Base-by-base conservation (phyloP, 2,113 vertebrate genomes). In the Morone chrysops region DNA sequence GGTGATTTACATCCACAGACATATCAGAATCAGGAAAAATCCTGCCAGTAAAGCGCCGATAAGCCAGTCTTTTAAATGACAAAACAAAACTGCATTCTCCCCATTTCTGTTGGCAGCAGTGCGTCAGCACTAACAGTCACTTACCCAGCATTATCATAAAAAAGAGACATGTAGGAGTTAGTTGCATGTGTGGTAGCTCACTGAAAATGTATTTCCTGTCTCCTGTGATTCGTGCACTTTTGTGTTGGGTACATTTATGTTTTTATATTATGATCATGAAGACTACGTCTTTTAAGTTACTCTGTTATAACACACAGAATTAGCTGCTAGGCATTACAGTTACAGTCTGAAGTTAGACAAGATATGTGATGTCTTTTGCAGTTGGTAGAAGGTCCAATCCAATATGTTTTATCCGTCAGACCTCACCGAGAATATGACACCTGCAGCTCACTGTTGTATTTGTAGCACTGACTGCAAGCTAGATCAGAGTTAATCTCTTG, bases 391-490 rank as follows among this genome's bases (percentile, higher is more conserved):
- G 69, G 25, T n/a, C 69, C 54, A 57, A 31, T 73, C 71, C 38
- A 56, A 9, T 76, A 48, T 70, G 76, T 85, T 47, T 51, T 36
- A 51, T 70, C 73, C 2, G 7, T 72, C 50, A 69, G 60, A 71
- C 41, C 41, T 70, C 31, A 7, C 60, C 22, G 31, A 50, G 17
- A 74, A 48, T 68, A 61, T 67, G 61, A 43, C 41, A 56, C 51
- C 54, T 47, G 60, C 36, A 40, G 43, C 43, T 56, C 38, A 17
- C 22, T 68, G 38, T 11, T 25, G 17, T 47, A 11, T 65, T 16
- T 48, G 63, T 18, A 16, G 38, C 36, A 45, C 38, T 48, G n/a
- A 43, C 43, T 76, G 47, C 41, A 17, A 59, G 16, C 50, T 18
- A 14, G 59, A 48, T 75, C 43, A 54, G 66, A 60, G 60, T 68